Base-by-base conservation (phyloP, 2,888 invertebrate species). In the Tribolium freemani region DNA sequence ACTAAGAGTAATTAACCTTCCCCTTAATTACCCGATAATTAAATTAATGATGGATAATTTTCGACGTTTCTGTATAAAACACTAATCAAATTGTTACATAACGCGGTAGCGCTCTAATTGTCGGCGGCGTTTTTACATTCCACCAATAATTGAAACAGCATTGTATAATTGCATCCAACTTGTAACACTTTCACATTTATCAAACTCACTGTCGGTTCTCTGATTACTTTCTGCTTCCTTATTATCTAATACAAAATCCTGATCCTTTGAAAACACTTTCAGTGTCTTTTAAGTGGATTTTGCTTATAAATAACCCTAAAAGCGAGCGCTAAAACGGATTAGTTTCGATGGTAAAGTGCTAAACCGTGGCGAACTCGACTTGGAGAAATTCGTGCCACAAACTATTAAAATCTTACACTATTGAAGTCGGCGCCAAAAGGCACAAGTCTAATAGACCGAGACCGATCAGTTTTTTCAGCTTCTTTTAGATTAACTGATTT, bases 161-260 rank as follows among this genome's bases (percentile, higher is more conserved):
- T 31, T 53, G 53, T 53, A 56, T 56, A 9, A 56, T 56, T 56
- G 13, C 5, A 11, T 11, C 5, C 26, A 54, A 26, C 30, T 53
- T 26, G 10, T n/a, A 26, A 26, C 57, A 58, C 58, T 61, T 61
- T 61, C 48, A 61, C 61, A 61, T 61, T 61, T 30, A 20, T 46
- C 9, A 45, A 53, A 30, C 16, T 26, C n/a, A 48, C 60, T 61
- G 46, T 61, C 30, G 61, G 48, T 45, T 48, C 48, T 8, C 48
- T 8, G 26, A 48, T 48, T 61, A 30, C n/a, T 48, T 48, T 61
- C 61, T 30, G 13, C 48, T 30, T 11, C 30, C 6, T 9, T 38
- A 13, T 56, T 56, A 38, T 3, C 6, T 45, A 45, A 45, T 11
- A 45, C 1, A 45, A 11, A 45, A 45, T 45, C 8, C n/a, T 9